These are phyloP conservation scores for Cyrtonyx montezumae DNA, from an alignment of 2,113 vertebrate species.

Conservation along the genomic window DNA sequence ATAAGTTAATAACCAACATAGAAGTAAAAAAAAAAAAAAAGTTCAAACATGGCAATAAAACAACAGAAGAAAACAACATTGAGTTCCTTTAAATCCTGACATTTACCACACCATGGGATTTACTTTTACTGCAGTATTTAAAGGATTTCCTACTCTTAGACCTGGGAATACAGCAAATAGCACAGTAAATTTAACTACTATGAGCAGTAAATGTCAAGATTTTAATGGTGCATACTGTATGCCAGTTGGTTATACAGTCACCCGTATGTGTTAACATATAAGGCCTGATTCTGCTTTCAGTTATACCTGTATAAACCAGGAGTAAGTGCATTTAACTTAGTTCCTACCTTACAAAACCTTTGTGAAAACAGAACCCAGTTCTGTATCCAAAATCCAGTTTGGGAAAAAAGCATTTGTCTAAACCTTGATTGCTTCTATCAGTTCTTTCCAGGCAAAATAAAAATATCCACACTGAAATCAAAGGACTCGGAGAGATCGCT, in stretches of 20 bases:
- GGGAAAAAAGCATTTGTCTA: background rate
- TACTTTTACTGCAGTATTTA: conserved; percentile 71
- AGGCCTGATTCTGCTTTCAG: background rate
- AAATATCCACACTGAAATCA: background rate
- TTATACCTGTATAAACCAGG: background rate
- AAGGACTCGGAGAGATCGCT: background rate
- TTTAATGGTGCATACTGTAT: conserved; percentile 65
- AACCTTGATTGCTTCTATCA: background rate
- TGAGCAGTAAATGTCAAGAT: conserved; percentile 69
- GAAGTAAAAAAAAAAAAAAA: background rate
- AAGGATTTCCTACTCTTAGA: conserved; percentile 63
- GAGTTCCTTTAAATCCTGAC: conserved; percentile 53
- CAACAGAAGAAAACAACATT: conserved; percentile 30
- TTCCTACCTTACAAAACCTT: background rate
- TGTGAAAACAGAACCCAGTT: background rate
- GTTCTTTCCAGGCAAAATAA: background rate
- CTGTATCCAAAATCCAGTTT: background rate
- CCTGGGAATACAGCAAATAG: conserved; percentile 66
- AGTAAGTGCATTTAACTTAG: background rate
- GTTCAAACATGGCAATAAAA: background rate
- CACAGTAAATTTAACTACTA: conserved; percentile 67
- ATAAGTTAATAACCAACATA: background rate
- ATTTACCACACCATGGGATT: conserved; percentile 70
- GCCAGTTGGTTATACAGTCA: conserved; percentile 46
- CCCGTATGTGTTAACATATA: background rate